These are phyloP conservation scores for Aldabrachelys gigantea DNA, from an alignment of 2,113 vertebrate species.

Conservation along the genomic window DNA sequence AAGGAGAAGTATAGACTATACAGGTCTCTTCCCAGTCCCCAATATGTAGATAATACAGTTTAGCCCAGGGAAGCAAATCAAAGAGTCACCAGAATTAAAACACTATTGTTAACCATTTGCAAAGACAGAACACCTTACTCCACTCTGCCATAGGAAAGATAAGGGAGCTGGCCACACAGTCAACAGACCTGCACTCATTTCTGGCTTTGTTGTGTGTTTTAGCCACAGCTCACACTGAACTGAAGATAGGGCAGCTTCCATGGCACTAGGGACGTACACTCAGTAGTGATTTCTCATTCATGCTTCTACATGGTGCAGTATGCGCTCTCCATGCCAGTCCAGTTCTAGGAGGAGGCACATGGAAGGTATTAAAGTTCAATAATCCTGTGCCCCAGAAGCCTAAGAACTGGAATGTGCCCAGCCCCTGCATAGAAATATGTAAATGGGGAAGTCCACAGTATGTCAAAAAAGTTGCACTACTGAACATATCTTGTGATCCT, in stretches of 20 bases:
- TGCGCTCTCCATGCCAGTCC: neutral
- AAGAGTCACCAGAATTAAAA: neutral
- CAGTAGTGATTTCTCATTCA: neutral
- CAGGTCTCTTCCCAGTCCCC: neutral
- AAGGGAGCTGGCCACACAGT: neutral
- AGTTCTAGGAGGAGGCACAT: rapidly evolving
- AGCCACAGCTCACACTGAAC: neutral
- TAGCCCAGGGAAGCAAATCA: neutral
- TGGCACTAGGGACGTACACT: too few species aligned
- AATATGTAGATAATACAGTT: neutral
- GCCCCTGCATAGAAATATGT: rapidly evolving
- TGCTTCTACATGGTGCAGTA: rapidly evolving
- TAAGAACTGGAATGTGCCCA: neutral
- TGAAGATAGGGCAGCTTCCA: too few species aligned
- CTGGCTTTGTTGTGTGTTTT: neutral
- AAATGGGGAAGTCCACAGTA: neutral
- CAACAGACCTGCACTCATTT: neutral
- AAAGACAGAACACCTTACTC: neutral
- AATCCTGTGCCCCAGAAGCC: neutral
- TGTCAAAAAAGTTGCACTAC: neutral
- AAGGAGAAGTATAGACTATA: neutral
- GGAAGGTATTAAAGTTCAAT: rapidly evolving
- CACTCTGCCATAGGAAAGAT: neutral
- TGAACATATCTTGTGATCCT: neutral
- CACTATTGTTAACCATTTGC: neutral